Evolutionary conservation across 2,888 invertebrate species (phyloP), one percentile per base, ranked within the genome.

Genomic region (Volucella zonaria): DNA sequence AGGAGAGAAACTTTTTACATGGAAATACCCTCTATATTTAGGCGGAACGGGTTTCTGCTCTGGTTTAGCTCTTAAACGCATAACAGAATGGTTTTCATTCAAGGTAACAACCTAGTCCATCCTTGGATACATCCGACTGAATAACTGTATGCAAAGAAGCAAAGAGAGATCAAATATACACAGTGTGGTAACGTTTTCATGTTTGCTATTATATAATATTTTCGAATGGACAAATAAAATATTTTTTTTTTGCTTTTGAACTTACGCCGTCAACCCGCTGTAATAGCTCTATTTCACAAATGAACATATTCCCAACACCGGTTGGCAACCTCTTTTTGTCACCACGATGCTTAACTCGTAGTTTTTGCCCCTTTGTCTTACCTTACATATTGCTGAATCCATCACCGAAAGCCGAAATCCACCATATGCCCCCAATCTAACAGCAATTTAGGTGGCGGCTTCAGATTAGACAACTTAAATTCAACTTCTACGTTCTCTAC

Each of bases 1-100:
- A n/a, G n/a, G n/a, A n/a, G n/a, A n/a, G n/a, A n/a, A n/a, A n/a
- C n/a, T n/a, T n/a, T n/a, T n/a, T n/a, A n/a, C n/a, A n/a, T n/a
- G n/a, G n/a, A n/a, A 86, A 43, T 66, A 85, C 85, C 45, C 87
- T 86, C 59, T 87, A 87, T 14, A 87, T 87, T 73, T 87, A 87
- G 1, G 82, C 45, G 54, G 85, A 87, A 38, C 54, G 54, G 18
- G 40, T 51, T 75, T 87, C 87, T 4, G 85, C 49, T 18, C 66
- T 18, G 47, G 86, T 83, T 56, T 83, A 38, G 56, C 64, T 70
- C 18, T 70, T 56, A 9, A 70, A 79, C n/a, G 80, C 66, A 71
- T 74, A 76, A 38, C 86, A 23, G 18, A 23, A 2, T 23, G 3
- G 2, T 23, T 23, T 23, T 23, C 18, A 0, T 23, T 23, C 2